Conservation (phyloP, 2,888 invertebrate species). For the Nomada lathburiana region DNA sequence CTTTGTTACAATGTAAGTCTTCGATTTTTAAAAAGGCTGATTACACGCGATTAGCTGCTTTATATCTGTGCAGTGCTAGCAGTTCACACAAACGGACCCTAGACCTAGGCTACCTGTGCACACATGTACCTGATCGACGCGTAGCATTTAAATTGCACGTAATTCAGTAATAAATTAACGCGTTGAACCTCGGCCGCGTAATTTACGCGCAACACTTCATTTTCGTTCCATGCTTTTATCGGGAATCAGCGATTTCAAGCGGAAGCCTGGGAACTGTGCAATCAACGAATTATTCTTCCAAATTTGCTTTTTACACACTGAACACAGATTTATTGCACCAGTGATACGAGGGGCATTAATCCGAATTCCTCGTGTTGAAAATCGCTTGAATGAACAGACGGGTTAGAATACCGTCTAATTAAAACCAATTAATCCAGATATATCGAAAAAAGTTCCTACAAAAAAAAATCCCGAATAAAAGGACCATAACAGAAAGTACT, state of each 20-base stretch:
- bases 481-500: too few relatives aligned
- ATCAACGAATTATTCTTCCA: constrained; percentile 22
- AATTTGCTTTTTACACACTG: background rate
- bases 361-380: background rate
- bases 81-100: constrained; percentile 54
- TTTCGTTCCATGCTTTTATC: constrained; percentile 42
- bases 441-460: too few relatives aligned
- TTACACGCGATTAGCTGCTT: constrained; percentile 16
- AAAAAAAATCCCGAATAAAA: too few relatives aligned
- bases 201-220: constrained; percentile 44
- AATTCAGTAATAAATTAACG: constrained; percentile 66
- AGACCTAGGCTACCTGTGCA: constrained; percentile 17
- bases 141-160: constrained; percentile 58
- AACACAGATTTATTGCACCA: background rate
- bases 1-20: too few relatives aligned
- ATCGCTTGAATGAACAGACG: background rate
- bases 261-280: constrained; percentile 5
- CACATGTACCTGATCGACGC: constrained; percentile 55
- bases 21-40: too few relatives aligned
- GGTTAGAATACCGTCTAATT: background rate
- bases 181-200: constrained; percentile 50
- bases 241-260: constrained; percentile 26
- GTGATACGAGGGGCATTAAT: background rate
- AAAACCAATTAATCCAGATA: too few relatives aligned
- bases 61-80: constrained; percentile 26